Evolutionary conservation across 1,140 invertebrate genomes (phyloP).

Genomic region (Linepithema humile): DNA sequence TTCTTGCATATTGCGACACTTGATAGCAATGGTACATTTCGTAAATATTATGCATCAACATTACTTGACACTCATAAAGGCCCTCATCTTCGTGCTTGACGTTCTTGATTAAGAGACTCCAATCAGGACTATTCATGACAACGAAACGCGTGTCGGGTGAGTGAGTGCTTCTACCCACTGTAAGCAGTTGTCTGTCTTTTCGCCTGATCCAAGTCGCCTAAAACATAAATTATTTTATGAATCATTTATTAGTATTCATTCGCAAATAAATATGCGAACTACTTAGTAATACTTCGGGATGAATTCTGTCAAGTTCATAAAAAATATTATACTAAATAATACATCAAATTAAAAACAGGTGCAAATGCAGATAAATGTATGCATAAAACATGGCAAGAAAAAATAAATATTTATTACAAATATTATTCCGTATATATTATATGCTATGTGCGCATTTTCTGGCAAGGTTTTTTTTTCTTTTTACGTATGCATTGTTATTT

Average conservation of each 20-base stretch:
- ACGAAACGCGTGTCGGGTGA: slow-evolving; percentile 90
- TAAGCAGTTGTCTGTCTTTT: slow-evolving; percentile 89
- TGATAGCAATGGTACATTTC: too few species aligned
- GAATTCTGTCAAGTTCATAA: neutral
- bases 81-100: slow-evolving; percentile 90
- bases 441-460: neutral
- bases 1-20: too few species aligned
- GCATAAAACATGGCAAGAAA: neutral
- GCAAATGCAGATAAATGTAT: neutral
- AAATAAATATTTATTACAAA: neutral
- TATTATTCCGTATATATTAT: neutral
- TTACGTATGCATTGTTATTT: neutral
- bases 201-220: slow-evolving; percentile 90
- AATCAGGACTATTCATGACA: slow-evolving; percentile 90
- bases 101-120: slow-evolving; percentile 89
- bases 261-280: neutral
- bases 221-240: slow-evolving; percentile 64
- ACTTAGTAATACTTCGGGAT: neutral
- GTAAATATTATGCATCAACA: neutral
- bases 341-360: neutral
- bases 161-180: slow-evolving; percentile 89
- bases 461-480: neutral
- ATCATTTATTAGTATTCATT: neutral
- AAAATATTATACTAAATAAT: neutral
- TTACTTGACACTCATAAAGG: slow-evolving; percentile 92